Base-by-base conservation (phyloP, 2,888 invertebrate genomes). In the Synergus laeviventris region DNA sequence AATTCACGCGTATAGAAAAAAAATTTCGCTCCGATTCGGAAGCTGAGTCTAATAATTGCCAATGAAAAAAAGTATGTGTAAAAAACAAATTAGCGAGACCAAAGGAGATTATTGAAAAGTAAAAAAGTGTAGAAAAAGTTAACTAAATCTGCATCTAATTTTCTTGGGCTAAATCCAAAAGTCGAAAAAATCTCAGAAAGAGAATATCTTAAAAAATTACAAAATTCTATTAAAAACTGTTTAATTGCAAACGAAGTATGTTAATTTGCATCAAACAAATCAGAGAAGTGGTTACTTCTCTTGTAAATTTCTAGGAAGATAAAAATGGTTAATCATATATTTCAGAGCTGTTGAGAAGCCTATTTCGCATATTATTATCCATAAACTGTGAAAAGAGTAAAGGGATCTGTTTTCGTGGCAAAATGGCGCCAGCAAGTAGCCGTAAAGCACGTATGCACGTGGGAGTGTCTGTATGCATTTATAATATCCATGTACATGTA, bases 21-120 rank as follows among this genome's bases (percentile, higher is more conserved):
- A 82, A 81, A 56, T 2, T 79, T 56, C 39, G 78, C 66, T 61
- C 62, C 16, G 36, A 73, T 59, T 74, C 45, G 64, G 39, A 73
- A 66, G n/a, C 18, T 39, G n/a, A 62, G 18, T 62, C 62, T 39
- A 62, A n/a, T 36, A 62, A 62, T 31, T 14, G 16, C 8, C 61
- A 16, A 54, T 11, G 61, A 64, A 64, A 38, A 64, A 80, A 62
- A 78, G 38, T 75, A 24, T 76, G 21, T 16, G 11, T 38, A 0
- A 70, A 76, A 62, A 70, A 70, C 24, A 59, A 59, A 24, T 59
- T 24, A 59, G 39, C 38, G 38, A n/a, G 18, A 36, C 45, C 42
- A 21, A 64, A 66, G 60, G 18, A 70, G 14, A 49, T 39, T 60
- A 36, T 16, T 21, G 59, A 56, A 36, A 16, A n/a, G 56, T 16